phyloP scores from a whole-genome alignment of 2,888 invertebrate species.

The Choreutis nemorana region DNA sequence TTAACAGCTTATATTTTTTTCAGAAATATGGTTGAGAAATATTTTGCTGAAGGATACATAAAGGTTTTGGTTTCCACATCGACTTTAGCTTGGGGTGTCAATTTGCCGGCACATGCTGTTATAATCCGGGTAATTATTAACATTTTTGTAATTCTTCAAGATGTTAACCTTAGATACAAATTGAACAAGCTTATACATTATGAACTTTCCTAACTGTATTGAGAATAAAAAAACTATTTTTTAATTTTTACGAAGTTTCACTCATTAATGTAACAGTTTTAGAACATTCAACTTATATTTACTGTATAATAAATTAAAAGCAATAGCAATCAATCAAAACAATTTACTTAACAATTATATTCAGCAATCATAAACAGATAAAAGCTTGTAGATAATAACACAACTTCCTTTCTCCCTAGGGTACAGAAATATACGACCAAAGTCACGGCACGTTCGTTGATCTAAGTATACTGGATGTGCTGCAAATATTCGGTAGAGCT shows the following conservation, averaged over 20 bases:
- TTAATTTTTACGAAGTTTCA: too few relatives aligned
- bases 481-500: constrained; percentile 98
- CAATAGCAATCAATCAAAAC: too few relatives aligned
- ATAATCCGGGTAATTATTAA: constrained; percentile 81
- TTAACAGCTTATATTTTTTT: constrained; percentile 17
- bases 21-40: constrained; percentile 85
- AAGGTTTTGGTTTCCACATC: constrained; percentile 95
- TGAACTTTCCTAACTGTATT: too few relatives aligned
- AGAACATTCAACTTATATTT: too few relatives aligned
- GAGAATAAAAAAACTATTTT: too few relatives aligned
- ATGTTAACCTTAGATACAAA: too few relatives aligned
- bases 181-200: too few relatives aligned
- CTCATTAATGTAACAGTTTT: too few relatives aligned
- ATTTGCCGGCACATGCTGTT: constrained; percentile 98
- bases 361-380: too few relatives aligned
- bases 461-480: constrained; percentile 94
- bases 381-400: not conserved
- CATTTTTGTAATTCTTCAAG: too few relatives aligned
- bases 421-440: constrained; percentile 97
- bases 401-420: constrained; percentile 56
- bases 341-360: too few relatives aligned
- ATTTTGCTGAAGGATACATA: constrained; percentile 87
- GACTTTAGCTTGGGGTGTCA: constrained; percentile 99
- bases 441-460: constrained; percentile 94
- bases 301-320: too few relatives aligned